Percentiles rank a stretch among this genome's conserved stretches.
Evolutionary conservation across 2,113 vertebrate species (phyloP).

Genomic region (Cacatua alba): DNA sequence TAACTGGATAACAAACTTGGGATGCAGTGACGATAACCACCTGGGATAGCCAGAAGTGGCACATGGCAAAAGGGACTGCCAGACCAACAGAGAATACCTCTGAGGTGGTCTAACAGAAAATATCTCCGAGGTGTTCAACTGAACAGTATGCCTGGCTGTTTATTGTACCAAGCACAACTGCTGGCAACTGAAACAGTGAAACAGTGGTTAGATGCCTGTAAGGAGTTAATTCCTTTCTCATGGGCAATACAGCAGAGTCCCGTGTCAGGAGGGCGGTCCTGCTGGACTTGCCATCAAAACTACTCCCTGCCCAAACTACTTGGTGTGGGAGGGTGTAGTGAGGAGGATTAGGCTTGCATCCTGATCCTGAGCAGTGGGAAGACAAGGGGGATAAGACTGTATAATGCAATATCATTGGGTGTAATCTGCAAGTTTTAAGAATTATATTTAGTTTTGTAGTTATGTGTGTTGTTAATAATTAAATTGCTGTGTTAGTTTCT

Average conservation of each 20-base stretch:
- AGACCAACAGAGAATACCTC: not conserved
- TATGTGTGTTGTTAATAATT: not conserved
- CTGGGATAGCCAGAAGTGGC: not conserved
- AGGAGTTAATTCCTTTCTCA: not conserved
- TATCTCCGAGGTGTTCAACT: not conserved
- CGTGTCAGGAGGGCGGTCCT: not conserved
- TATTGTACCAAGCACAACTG: not conserved
- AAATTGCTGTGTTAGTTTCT: not conserved
- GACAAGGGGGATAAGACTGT: not conserved
- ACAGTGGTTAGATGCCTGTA: not conserved
- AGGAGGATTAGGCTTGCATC: not conserved
- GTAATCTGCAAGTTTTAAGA: not conserved
- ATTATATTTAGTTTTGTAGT: not conserved
- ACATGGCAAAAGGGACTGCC: not conserved
- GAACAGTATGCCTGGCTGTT: not conserved
- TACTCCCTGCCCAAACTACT: not conserved
- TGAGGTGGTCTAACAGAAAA: not conserved
- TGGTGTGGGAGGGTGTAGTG: not conserved
- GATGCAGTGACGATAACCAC: not conserved
- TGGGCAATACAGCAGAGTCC: not conserved
- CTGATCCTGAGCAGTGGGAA: not conserved
- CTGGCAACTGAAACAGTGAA: not conserved
- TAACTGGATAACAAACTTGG: not conserved
- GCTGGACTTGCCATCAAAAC: not conserved
- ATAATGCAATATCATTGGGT: not conserved